Base-by-base conservation (phyloP, 2,888 invertebrate species). In the Amphipoea lucens region DNA sequence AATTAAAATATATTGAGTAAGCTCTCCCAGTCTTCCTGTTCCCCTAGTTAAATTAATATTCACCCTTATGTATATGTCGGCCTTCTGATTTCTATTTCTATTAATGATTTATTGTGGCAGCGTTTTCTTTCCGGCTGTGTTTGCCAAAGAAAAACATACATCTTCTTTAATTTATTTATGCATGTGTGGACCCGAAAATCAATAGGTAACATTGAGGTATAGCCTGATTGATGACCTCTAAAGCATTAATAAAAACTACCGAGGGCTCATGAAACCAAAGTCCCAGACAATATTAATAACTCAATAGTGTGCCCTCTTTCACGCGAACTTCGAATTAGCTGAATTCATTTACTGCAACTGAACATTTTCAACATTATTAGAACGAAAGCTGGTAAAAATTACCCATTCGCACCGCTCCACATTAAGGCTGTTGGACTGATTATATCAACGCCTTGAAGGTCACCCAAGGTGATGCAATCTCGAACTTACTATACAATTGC, bases 321-420 rank as follows among this genome's bases (percentile, higher is more conserved):
- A 87, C 87, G 87, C 87, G 70, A 87, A 78, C 87, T 68, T 71
- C 89, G 62, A 82, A 89, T 87, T 89, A 87, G 62, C 69, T 76
- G 78, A 77, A 77, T 87, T 74, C 66, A 72, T 81, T 81, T 81
- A 78, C 74, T 76, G 74, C 74, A 81, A 65, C 67, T 74, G 71
- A 80, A 73, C 29, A 75, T 73, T 76, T 78, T 74, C 57, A n/a
- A 68, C 57, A 68, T 75, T 72, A 82, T 75, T 65, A 79, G 29
- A 76, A 40, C 17, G 48, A 51, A 84, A 63, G 6, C 42, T 36
- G 20, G 75, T 70, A 65, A 4, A 48, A 71, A 70, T 87, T 79
- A 85, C 72, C 42, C 36, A 45, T 66, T 71, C 63, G 67, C 4
- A 45, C 14, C 48, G 54, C 20, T 68, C n/a, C 4, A 62, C 48